Evolutionary conservation across 2,888 invertebrate species (phyloP), one percentile per base, ranked within the genome.

Genomic region (Stenoptilia bipunctidactyla): DNA sequence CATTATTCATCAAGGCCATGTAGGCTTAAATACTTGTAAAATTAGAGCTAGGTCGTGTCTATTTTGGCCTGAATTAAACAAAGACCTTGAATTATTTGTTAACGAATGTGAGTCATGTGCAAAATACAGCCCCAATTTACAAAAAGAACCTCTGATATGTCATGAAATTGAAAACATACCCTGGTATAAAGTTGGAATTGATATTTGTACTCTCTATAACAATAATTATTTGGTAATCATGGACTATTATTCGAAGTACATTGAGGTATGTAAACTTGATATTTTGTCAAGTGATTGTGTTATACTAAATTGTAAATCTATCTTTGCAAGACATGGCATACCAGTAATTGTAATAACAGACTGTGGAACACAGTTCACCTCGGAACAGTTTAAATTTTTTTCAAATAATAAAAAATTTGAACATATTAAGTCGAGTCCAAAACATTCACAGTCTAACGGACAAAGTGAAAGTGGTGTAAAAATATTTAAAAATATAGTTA

Each of bases 171-270:
- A n/a, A n/a, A n/a, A n/a, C n/a, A n/a, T n/a, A n/a, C n/a, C n/a
- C n/a, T n/a, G n/a, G n/a, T n/a, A n/a, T n/a, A n/a, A n/a, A 4
- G n/a, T n/a, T n/a, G n/a, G n/a, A n/a, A n/a, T n/a, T n/a, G n/a
- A n/a, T n/a, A n/a, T n/a, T n/a, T n/a, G n/a, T n/a, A n/a, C n/a
- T n/a, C n/a, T n/a, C n/a, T n/a, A n/a, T n/a, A n/a, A n/a, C n/a
- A n/a, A n/a, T n/a, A n/a, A n/a, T n/a, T n/a, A n/a, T n/a, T n/a
- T n/a, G n/a, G n/a, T n/a, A n/a, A n/a, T n/a, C n/a, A 46, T 51
- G 14, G 53, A 53, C 34, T 49, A 53, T 37, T 52, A 47, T 15
- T 54, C 50, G 20, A 53, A 55, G 39, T 48, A 44, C 48, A 44
- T 53, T 2, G 51, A 58, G 42, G 47, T 55, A 5, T 45, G 48